These are phyloP conservation scores for Caenorhabditis japonica DNA, from an alignment of 2,888 invertebrate genomes.

Conservation along the genomic window DNA sequence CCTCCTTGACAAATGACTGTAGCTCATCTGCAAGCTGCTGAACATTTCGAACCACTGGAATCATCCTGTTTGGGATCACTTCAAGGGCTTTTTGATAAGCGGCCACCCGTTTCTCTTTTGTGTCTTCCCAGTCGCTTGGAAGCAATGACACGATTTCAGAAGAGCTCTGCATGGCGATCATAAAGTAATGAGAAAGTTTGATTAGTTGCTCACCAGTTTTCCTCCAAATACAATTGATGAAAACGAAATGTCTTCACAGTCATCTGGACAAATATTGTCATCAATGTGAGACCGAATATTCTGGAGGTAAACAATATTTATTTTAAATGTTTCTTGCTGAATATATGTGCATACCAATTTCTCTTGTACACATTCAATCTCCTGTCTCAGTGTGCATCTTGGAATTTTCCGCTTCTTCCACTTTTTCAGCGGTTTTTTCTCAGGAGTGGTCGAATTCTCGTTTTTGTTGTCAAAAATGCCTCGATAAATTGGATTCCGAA, in stretches of 20 bases:
- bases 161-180: too few species aligned
- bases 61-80: slow-evolving; percentile 67
- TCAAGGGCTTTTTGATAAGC: slow-evolving; percentile 67
- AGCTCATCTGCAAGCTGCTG: slow-evolving; percentile 66
- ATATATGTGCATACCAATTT: slow-evolving; percentile 56
- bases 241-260: slow-evolving; percentile 68
- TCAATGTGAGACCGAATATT: slow-evolving; percentile 49
- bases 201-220: slow-evolving; percentile 55
- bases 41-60: slow-evolving; percentile 67
- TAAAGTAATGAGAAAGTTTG: too few species aligned
- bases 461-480: slow-evolving; percentile 25
- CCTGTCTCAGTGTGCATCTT: slow-evolving; percentile 64
- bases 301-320: slow-evolving; percentile 11
- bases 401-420: slow-evolving; percentile 55
- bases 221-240: slow-evolving; percentile 73
- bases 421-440: slow-evolving; percentile 27
- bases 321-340: too few species aligned
- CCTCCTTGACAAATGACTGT: slow-evolving; percentile 63
- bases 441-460: slow-evolving; percentile 14
- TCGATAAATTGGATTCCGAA: slow-evolving; percentile 52
- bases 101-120: slow-evolving; percentile 66
- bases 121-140: slow-evolving; percentile 72
- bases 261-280: slow-evolving; percentile 61
- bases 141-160: slow-evolving; percentile 66
- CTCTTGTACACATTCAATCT: slow-evolving; percentile 67